Evolutionary conservation across 2,113 vertebrate genomes (phyloP).

Genomic region (Pimephales promelas): DNA sequence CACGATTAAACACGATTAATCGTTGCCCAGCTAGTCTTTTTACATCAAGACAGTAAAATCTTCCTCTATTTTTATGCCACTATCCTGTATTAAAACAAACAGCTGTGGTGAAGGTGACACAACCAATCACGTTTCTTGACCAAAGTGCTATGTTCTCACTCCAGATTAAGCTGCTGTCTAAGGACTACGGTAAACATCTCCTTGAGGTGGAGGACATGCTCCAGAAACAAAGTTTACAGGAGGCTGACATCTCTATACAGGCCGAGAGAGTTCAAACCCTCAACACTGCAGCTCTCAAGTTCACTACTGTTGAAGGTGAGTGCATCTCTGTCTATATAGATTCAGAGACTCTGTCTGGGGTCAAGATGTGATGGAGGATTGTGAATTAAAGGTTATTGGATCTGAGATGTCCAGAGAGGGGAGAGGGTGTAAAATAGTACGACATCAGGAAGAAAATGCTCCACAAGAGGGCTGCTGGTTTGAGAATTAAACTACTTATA

Average conservation of each 20-base stretch:
- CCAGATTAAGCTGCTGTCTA: slow-evolving; percentile 85
- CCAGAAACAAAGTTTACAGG: slow-evolving; percentile 90
- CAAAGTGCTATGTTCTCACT: neutral
- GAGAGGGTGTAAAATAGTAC: slow-evolving; percentile 1
- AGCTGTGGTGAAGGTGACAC: neutral
- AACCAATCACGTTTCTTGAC: slow-evolving; percentile 4
- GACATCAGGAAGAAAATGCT: neutral
- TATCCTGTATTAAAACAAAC: too few relatives aligned
- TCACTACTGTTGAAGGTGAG: slow-evolving; percentile 87
- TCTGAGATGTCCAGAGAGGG: slow-evolving; percentile 20
- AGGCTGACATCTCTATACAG: slow-evolving; percentile 88
- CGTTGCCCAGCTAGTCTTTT: neutral
- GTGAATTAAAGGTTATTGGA: neutral
- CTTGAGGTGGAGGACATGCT: slow-evolving; percentile 92
- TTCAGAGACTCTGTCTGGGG: neutral
- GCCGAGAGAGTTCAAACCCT: slow-evolving; percentile 86
- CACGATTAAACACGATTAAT: too few relatives aligned
- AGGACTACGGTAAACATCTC: slow-evolving; percentile 91
- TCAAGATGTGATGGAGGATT: neutral
- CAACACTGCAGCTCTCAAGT: slow-evolving; percentile 85
- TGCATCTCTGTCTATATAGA: neutral
- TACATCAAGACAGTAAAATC: too few relatives aligned
- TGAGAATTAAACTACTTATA: neutral
- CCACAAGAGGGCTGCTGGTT: slow-evolving; percentile 52
- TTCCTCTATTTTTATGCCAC: neutral